These are phyloP conservation scores for Liparis tanakae DNA, from an alignment of 2,797 vertebrate species.

Conservation along the genomic window DNA sequence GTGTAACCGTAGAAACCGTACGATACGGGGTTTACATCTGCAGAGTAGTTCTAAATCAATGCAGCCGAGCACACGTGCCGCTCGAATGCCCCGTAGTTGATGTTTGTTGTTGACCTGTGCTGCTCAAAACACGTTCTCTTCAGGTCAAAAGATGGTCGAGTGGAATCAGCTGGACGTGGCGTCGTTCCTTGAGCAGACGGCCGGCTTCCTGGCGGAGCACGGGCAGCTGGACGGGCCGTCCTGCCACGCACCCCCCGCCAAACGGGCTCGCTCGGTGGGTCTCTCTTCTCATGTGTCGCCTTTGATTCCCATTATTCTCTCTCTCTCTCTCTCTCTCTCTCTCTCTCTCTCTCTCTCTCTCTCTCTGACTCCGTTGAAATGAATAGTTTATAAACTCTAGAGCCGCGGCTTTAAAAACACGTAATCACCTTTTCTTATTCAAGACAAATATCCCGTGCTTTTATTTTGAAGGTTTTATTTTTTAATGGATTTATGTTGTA, in stretches of 20 bases:
- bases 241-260: constrained; percentile 92
- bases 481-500: no score
- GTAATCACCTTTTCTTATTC: no score
- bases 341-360: constrained; percentile 16
- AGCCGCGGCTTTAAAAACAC: no score
- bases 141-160: constrained; percentile 98
- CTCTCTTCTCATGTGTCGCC: constrained; percentile 28
- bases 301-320: constrained; percentile 1
- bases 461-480: no score
- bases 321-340: constrained; percentile 17
- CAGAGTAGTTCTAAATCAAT: background rate
- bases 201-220: constrained; percentile 95
- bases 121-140: constrained; percentile 13
- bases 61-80: background rate
- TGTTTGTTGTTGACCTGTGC: background rate
- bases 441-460: no score
- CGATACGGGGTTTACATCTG: background rate
- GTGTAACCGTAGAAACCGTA: background rate
- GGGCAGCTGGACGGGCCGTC: constrained; percentile 96
- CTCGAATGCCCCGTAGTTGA: background rate
- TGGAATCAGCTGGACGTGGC: constrained; percentile 97
- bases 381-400: constrained; percentile 6
- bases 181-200: constrained; percentile 97
- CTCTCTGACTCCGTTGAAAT: constrained; percentile 15
- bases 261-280: constrained; percentile 96